Percentiles rank a stretch among this genome's conserved stretches.
phyloP scores from a whole-genome alignment of 2,888 invertebrate species.

The Fabriciana adippe region DNA sequence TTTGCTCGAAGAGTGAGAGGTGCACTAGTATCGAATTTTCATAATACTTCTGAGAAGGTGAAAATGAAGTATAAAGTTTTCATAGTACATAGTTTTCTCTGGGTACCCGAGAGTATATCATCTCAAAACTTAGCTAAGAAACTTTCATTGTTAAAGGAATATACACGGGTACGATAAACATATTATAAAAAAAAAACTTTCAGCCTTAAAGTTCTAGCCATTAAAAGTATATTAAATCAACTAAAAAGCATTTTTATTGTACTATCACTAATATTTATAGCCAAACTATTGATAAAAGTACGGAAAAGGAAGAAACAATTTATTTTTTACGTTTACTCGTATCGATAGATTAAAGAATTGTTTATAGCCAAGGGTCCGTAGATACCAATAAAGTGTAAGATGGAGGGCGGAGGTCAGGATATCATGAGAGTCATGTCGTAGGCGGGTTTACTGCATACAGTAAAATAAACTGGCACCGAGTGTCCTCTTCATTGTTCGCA shows the following conservation, averaged over 20 bases:
- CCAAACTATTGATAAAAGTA: neutral
- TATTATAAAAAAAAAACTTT: no score
- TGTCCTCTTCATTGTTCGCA: conserved; percentile 72
- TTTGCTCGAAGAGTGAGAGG: no score
- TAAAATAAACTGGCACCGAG: conserved; percentile 69
- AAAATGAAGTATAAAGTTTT: no score
- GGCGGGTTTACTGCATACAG: conserved; percentile 75
- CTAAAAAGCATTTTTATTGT: neutral
- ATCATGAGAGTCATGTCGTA: conserved; percentile 71
- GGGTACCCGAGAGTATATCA: no score
- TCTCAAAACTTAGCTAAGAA: no score
- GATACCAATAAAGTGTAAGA: conserved; percentile 48
- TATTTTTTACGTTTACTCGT: conserved; percentile 7
- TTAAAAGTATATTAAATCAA: no score
- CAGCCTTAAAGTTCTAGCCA: no score
- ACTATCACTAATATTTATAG: neutral
- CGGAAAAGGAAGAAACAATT: conserved; percentile 4
- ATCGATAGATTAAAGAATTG: conserved; percentile 41
- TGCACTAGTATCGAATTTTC: no score
- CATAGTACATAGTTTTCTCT: no score
- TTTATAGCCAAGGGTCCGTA: conserved; percentile 35
- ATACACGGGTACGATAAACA: no score
- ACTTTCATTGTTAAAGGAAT: no score
- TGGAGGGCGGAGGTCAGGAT: conserved; percentile 74
- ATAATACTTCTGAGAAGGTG: no score